Conservation (phyloP, 2,797 vertebrate species). For the Poeciliopsis infans region DNA sequence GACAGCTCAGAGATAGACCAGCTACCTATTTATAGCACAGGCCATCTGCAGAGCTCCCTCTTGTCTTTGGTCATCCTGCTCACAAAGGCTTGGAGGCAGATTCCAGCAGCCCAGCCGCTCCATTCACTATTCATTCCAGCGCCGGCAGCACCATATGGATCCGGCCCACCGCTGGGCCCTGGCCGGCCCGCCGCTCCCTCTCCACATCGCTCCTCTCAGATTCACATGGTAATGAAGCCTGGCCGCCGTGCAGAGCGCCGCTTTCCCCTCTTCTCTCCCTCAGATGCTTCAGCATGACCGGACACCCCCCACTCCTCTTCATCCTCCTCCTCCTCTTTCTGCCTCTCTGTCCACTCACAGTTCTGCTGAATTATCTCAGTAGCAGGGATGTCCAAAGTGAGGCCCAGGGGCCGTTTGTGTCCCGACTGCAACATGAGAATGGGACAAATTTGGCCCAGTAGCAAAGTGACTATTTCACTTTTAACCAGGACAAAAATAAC, state of each 20-base stretch:
- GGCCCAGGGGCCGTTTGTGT: too few species aligned
- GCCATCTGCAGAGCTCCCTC: constrained; percentile 92
- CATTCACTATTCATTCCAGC: constrained; percentile 97
- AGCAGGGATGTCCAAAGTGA: too few species aligned
- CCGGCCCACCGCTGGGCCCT: constrained; percentile 91
- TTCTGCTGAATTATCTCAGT: neutral
- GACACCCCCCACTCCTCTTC: constrained; percentile 65
- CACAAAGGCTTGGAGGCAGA: constrained; percentile 95
- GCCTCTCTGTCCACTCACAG: constrained; percentile 48
- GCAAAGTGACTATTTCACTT: too few species aligned
- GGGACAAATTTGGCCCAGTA: too few species aligned
- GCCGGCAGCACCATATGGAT: constrained; percentile 91
- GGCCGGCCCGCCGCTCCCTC: constrained; percentile 84
- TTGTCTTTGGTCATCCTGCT: constrained; percentile 92
- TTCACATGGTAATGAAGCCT: constrained; percentile 97
- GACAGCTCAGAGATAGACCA: constrained; percentile 83
- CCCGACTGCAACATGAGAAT: too few species aligned
- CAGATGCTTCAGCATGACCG: constrained; percentile 74
- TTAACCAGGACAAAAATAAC: too few species aligned
- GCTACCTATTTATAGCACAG: constrained; percentile 85
- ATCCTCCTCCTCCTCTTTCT: constrained; percentile 42
- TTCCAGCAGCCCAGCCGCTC: constrained; percentile 88
- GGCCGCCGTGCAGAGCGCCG: constrained; percentile 70
- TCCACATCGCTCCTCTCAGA: constrained; percentile 81
- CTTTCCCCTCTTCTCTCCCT: constrained; percentile 64